phyloP scores from a whole-genome alignment of 2,797 vertebrate species.

The Centropyge bicolor region DNA sequence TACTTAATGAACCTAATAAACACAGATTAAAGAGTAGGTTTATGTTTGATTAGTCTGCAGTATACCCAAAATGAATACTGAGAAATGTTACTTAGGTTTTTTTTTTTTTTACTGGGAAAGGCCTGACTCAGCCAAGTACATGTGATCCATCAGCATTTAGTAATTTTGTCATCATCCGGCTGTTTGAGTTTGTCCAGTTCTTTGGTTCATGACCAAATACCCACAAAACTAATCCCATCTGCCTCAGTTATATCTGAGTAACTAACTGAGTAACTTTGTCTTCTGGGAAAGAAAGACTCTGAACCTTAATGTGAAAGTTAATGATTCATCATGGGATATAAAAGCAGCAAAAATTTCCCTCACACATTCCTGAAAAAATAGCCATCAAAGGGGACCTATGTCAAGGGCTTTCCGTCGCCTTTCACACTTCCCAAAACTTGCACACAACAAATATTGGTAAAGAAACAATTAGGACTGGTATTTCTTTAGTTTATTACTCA shows the following conservation, averaged over 20 bases:
- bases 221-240: not conserved
- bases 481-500: slow-evolving; percentile 55
- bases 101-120: not conserved
- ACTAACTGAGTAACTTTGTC: too few relatives aligned
- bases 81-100: not conserved
- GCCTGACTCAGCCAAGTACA: not conserved
- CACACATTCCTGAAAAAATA: slow-evolving; percentile 6
- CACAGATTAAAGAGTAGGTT: not conserved
- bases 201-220: not conserved
- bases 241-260: not conserved
- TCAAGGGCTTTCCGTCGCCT: slow-evolving; percentile 16
- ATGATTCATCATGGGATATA: not conserved
- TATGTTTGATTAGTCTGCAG: not conserved
- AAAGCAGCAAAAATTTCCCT: slow-evolving; percentile 16
- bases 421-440: slow-evolving; percentile 55
- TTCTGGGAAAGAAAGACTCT: not conserved
- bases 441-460: not conserved
- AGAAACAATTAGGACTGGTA: not conserved
- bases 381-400: slow-evolving; percentile 1
- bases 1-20: not conserved
- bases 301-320: not conserved
- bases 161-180: not conserved
- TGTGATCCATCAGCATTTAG: not conserved
- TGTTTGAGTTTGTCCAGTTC: too few relatives aligned
- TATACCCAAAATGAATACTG: not conserved